Conservation (phyloP, 2,797 vertebrate species). For the Pseudochaenichthys georgianus region DNA sequence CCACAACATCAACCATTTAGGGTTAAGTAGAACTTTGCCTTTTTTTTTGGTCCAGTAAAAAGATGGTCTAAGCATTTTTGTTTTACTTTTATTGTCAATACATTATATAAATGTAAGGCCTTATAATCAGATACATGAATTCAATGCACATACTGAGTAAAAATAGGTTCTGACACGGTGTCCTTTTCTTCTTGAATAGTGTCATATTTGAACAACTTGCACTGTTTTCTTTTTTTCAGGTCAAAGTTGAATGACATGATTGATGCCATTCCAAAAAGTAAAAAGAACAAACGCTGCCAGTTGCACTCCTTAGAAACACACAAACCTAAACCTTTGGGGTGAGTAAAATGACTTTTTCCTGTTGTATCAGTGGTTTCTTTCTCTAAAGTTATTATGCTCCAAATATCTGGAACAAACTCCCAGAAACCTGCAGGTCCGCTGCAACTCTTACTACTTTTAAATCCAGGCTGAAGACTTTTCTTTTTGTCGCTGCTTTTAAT, state of each 20-base stretch:
- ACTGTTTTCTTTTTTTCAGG: slow-evolving; percentile 72
- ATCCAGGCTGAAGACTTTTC: no score
- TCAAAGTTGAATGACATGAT: slow-evolving; percentile 97
- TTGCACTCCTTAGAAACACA: slow-evolving; percentile 98
- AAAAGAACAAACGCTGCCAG: slow-evolving; percentile 98
- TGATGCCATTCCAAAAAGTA: slow-evolving; percentile 98
- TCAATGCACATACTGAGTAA: not conserved
- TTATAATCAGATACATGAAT: no score
- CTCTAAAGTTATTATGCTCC: not conserved
- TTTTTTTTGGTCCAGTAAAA: no score
- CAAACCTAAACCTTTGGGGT: slow-evolving; percentile 98
- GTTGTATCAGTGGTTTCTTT: not conserved
- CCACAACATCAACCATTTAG: no score
- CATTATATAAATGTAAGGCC: no score
- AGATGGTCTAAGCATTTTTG: no score
- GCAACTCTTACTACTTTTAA: no score
- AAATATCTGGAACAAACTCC: no score
- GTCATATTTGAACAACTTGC: not conserved
- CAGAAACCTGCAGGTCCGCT: no score
- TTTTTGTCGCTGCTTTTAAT: no score
- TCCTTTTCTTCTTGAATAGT: not conserved
- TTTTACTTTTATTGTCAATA: no score
- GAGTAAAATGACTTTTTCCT: slow-evolving; percentile 74
- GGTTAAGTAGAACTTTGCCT: no score
- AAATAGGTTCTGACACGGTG: not conserved